A percentile compares a stretch with the other conserved stretches of the same genome.
Evolutionary conservation across 2,888 invertebrate species (phyloP).

Genomic region (Lingula anatina): DNA sequence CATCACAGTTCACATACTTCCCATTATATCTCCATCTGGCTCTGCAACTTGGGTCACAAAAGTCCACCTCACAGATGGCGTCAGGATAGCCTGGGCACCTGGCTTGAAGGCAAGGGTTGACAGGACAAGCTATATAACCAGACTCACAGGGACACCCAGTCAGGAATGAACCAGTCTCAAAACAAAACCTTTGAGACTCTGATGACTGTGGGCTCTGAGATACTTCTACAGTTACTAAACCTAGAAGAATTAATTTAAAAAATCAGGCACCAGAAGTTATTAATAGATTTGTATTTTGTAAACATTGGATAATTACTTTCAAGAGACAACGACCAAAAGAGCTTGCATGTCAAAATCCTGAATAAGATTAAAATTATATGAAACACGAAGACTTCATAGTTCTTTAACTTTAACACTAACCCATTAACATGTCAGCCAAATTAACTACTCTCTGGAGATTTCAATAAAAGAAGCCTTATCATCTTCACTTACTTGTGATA

Average conservation of each 20-base stretch:
- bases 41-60: conserved; percentile 36
- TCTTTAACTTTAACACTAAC: no score
- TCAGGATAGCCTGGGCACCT: conserved; percentile 36
- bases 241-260: no score
- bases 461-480: no score
- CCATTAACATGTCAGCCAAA: no score
- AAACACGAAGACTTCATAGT: no score
- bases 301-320: no score
- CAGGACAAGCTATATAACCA: conserved; percentile 23
- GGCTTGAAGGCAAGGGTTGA: conserved; percentile 32
- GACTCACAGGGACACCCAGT: conserved; percentile 30
- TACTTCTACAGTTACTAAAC: no score
- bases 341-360: no score
- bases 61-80: conserved; percentile 31
- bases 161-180: conserved; percentile 31
- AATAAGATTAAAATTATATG: no score
- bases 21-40: conserved; percentile 31
- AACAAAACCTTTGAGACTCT: conserved; percentile 27
- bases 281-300: no score
- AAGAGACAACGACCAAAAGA: no score
- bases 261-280: neutral
- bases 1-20: conserved; percentile 26
- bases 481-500: conserved; percentile 35
- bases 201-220: neutral
- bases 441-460: no score